Conservation (phyloP, 2,888 invertebrate species). For the Amphipoea oculea region DNA sequence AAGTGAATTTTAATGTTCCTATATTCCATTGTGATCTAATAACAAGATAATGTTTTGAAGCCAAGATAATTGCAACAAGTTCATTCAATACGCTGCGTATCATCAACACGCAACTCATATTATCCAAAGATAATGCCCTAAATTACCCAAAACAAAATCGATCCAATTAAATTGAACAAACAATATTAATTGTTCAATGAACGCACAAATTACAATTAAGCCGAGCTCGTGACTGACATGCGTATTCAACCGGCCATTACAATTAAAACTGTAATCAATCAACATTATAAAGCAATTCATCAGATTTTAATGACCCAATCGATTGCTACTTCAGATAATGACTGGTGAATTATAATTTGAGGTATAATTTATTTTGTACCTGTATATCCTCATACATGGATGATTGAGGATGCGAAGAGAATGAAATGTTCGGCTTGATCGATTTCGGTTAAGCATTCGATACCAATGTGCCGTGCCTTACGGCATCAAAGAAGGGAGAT, state of each 20-base stretch:
- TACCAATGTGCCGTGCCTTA: not conserved
- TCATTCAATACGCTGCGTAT: not conserved
- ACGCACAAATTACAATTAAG: conserved; percentile 55
- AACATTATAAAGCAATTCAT: conserved; percentile 62
- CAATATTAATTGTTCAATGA: conserved; percentile 51
- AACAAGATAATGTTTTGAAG: not conserved
- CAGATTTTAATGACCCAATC: conserved; percentile 57
- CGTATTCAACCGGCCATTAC: conserved; percentile 56
- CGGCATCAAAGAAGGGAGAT: too few species aligned
- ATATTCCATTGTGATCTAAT: not conserved
- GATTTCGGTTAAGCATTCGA: conserved; percentile 5
- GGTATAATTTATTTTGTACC: conserved; percentile 40
- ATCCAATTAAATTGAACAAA: conserved; percentile 53
- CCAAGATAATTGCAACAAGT: not conserved
- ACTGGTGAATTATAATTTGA: conserved; percentile 39
- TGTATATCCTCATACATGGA: conserved; percentile 17
- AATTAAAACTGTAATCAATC: conserved; percentile 67
- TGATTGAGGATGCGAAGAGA: conserved; percentile 20
- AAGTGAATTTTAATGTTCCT: conserved; percentile 37
- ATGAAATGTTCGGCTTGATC: conserved; percentile 15
- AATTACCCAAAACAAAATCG: conserved; percentile 21
- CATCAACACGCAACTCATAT: not conserved
- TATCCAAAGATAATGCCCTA: conserved; percentile 11
- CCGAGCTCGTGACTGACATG: conserved; percentile 59
- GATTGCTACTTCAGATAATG: conserved; percentile 50